phyloP scores from a whole-genome alignment of 2,888 invertebrate species.

The Caenorhabditis angaria region DNA sequence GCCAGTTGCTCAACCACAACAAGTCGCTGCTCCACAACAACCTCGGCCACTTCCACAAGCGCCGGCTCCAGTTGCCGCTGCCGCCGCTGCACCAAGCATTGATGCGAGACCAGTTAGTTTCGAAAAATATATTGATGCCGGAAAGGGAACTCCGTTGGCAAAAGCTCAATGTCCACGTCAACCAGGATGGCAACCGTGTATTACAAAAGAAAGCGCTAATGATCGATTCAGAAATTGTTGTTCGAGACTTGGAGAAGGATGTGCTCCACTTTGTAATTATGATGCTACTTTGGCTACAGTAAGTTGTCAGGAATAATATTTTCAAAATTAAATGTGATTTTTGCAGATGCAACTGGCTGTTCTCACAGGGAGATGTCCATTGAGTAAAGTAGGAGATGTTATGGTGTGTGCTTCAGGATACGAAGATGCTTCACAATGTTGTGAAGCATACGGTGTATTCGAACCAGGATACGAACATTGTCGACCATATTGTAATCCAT shows the following conservation, averaged over 20 bases:
- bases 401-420: constrained; percentile 72
- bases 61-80: constrained; percentile 15
- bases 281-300: constrained; percentile 68
- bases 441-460: constrained; percentile 69
- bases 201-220: constrained; percentile 66
- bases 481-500: constrained; percentile 71
- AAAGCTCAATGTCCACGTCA: constrained; percentile 63
- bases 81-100: constrained; percentile 31
- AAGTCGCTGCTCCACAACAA: constrained; percentile 31
- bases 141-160: constrained; percentile 38
- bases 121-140: constrained; percentile 48
- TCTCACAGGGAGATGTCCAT: constrained; percentile 69
- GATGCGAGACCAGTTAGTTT: constrained; percentile 48
- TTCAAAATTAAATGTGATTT: constrained; percentile 11
- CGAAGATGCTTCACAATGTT: constrained; percentile 69
- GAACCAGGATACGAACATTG: constrained; percentile 71
- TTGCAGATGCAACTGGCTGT: constrained; percentile 70
- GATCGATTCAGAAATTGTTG: constrained; percentile 70
- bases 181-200: constrained; percentile 71
- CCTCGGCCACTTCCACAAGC: constrained; percentile 19
- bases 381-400: constrained; percentile 69
- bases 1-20: constrained; percentile 19
- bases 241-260: constrained; percentile 67
- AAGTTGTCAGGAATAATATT: constrained; percentile 18
- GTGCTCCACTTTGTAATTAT: constrained; percentile 68